A percentile compares a stretch with the other conserved stretches of the same genome.
phyloP scores from a whole-genome alignment of 2,888 invertebrate species.

The Cinara cedri region DNA sequence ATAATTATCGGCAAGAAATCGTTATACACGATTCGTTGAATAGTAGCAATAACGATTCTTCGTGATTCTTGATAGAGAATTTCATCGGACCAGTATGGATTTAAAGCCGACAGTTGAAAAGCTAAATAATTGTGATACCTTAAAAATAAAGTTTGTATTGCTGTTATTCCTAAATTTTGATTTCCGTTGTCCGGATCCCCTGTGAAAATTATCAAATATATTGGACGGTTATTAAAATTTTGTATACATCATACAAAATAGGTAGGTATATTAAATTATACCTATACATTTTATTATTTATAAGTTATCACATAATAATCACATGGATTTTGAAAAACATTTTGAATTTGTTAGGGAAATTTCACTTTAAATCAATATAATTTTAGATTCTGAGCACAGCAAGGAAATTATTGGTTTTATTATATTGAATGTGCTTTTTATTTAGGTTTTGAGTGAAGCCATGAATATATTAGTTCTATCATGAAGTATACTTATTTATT shows the following conservation, averaged over 20 bases:
- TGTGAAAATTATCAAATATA: not conserved
- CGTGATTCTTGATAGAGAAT: slow-evolving; percentile 74
- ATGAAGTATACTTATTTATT: no score
- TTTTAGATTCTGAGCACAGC: no score
- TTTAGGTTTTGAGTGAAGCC: no score
- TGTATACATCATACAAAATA: not conserved
- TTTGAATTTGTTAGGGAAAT: no score
- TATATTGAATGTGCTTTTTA: no score
- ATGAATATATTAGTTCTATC: no score
- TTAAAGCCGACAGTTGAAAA: slow-evolving; percentile 67
- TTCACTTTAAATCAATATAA: no score
- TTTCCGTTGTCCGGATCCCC: slow-evolving; percentile 78
- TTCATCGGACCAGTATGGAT: slow-evolving; percentile 78
- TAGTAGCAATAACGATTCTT: slow-evolving; percentile 74
- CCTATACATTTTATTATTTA: not conserved
- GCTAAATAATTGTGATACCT: slow-evolving; percentile 83
- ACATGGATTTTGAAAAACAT: no score
- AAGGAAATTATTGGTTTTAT: no score
- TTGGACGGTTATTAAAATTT: not conserved
- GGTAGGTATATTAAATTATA: not conserved
- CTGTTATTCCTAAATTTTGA: slow-evolving; percentile 75
- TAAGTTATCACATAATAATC: no score
- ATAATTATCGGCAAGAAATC: slow-evolving; percentile 79
- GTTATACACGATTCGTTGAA: slow-evolving; percentile 78
- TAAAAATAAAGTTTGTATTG: slow-evolving; percentile 74